Evolutionary conservation across 1,140 invertebrate genomes (phyloP).

Genomic region (Maniola jurtina): DNA sequence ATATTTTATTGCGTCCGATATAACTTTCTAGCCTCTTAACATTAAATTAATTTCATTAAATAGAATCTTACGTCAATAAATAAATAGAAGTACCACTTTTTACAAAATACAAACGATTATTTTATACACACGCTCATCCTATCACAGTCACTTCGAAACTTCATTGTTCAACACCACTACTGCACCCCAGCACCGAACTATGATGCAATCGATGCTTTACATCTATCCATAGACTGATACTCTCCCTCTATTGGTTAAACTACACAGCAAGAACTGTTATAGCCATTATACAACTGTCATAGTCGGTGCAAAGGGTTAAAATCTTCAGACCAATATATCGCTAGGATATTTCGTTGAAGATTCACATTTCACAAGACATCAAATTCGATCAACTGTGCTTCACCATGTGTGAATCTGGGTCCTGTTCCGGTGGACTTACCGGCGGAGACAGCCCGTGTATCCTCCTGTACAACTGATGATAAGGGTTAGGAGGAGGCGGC

Average conservation of each 20-base stretch:
- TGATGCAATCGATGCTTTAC: not conserved
- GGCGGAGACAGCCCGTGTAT: conserved; percentile 52
- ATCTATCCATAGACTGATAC: not conserved
- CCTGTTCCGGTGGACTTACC: conserved; percentile 63
- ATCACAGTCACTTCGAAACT: conserved; percentile 61
- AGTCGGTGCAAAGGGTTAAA: not conserved
- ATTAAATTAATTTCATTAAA: conserved; percentile 61
- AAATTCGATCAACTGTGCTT: conserved; percentile 67
- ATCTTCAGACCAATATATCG: conserved; percentile 38
- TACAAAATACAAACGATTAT: conserved; percentile 51
- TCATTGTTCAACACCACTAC: conserved; percentile 23
- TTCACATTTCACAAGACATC: conserved; percentile 29
- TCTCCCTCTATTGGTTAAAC: not conserved
- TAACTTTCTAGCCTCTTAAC: conserved; percentile 67
- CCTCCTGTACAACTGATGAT: conserved; percentile 64
- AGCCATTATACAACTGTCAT: not conserved
- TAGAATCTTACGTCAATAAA: conserved; percentile 70
- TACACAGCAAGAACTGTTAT: no score
- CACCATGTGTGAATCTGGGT: conserved; percentile 68
- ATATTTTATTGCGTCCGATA: conserved; percentile 55
- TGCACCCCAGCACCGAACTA: not conserved
- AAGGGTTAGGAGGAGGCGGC: conserved; percentile 65
- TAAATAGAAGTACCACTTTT: conserved; percentile 69
- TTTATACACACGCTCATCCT: conserved; percentile 52
- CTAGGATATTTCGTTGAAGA: conserved; percentile 25